phyloP scores from a whole-genome alignment of 1,140 invertebrate genomes.

The Brachionus calyciflorus region DNA sequence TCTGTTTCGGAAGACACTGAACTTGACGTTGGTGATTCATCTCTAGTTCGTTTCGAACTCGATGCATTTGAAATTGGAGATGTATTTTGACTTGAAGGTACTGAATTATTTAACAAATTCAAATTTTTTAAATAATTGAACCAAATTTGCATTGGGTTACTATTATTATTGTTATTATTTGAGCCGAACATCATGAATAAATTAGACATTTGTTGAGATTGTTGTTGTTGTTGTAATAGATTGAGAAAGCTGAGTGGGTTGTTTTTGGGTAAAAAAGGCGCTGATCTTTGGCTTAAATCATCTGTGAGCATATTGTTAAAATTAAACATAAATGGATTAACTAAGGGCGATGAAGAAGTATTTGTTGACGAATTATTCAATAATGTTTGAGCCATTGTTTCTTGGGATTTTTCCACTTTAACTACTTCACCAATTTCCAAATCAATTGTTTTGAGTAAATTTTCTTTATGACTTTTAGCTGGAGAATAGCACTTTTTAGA shows the following conservation, averaged over 20 bases:
- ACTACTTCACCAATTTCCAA: conserved; percentile 42
- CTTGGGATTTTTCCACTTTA: neutral
- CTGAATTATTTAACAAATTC: neutral
- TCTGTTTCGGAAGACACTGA: neutral
- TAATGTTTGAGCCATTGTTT: neutral
- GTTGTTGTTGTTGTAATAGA: conserved; percentile 26
- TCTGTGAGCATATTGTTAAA: neutral
- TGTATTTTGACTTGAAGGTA: neutral
- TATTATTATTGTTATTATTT: neutral
- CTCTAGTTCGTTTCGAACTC: neutral
- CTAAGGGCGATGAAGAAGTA: neutral
- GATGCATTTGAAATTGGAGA: neutral
- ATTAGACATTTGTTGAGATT: conserved; percentile 17
- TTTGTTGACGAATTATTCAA: neutral
- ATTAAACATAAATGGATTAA: neutral
- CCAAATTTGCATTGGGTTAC: conserved; percentile 6
- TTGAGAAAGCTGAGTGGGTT: neutral
- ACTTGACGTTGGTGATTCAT: too few relatives aligned
- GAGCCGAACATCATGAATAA: neutral
- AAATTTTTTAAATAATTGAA: conserved; percentile 43
- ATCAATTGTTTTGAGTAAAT: neutral
- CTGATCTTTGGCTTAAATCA: too few relatives aligned
- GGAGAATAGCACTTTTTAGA: conserved; percentile 33
- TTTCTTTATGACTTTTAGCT: neutral
- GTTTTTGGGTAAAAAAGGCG: too few relatives aligned